These are phyloP conservation scores for Luehdorfia chinensis DNA, from an alignment of 1,140 invertebrate genomes.

Conservation along the genomic window DNA sequence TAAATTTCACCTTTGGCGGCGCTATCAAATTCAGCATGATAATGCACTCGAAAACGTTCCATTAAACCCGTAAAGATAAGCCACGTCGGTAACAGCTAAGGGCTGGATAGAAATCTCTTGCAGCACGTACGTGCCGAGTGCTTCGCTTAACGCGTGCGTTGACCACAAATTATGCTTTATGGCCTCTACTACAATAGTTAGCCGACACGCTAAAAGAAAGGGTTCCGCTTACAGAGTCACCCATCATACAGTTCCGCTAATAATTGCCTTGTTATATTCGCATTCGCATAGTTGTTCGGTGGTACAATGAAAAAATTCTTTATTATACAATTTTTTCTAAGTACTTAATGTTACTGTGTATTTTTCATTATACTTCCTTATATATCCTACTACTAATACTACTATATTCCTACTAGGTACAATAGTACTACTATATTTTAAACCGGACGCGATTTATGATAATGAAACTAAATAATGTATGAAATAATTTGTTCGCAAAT, in stretches of 20 bases:
- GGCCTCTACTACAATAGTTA: conserved; percentile 3
- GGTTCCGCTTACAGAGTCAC: conserved; percentile 3
- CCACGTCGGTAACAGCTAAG: conserved; percentile 5
- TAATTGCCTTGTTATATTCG: not conserved
- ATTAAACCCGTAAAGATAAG: conserved; percentile 5
- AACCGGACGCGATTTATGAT: too few relatives aligned
- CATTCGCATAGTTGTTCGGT: too few relatives aligned
- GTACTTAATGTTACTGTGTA: too few relatives aligned
- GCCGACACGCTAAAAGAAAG: not conserved
- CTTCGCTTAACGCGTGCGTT: conserved; percentile 3
- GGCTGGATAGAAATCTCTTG: conserved; percentile 5
- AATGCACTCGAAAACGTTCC: conserved; percentile 2
- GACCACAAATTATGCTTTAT: conserved; percentile 11
- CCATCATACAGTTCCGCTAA: not conserved
- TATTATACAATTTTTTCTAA: too few relatives aligned
- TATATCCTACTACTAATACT: too few relatives aligned
- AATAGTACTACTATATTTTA: too few relatives aligned
- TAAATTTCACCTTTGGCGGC: too few relatives aligned
- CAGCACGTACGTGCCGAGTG: conserved; percentile 6
- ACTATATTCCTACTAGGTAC: too few relatives aligned
- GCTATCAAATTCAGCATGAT: conserved; percentile 7
- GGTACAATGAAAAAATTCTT: too few relatives aligned
- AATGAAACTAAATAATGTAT: too few relatives aligned
- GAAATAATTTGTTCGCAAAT: too few relatives aligned
- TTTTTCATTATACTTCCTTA: too few relatives aligned